Evolutionary conservation across 2,888 invertebrate species (phyloP), one percentile per base, ranked within the genome.

Genomic region (Latheticus oryzae): DNA sequence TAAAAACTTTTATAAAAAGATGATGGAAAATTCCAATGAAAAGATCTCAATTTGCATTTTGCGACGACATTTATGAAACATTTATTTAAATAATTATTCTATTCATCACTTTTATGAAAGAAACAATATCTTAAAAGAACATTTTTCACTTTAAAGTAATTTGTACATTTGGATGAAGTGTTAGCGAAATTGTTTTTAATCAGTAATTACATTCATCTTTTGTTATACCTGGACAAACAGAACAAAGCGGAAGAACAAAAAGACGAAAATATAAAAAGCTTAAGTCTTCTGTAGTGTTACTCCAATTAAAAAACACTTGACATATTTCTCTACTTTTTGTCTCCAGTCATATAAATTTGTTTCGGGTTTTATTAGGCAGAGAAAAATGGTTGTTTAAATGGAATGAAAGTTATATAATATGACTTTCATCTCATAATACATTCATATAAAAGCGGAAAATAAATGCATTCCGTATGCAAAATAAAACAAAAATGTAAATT

Each of bases 291-390:
- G 35, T 56, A 47, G 40, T 30, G 37, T 47, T 48, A 15, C 56
- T 33, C 50, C 50, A 56, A 56, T 56, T 56, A 51, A 43, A 24
- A 12, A 32, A 19, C 38, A 43, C 26, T 56, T 15, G 52, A 42
- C 52, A 52, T 42, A 52, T 37, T 37, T 26, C 38, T 19, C 5
- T 7, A 26, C 26, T 35, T 50, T 38, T 50, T 50, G 15, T 30
- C 23, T 9, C 2, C 21, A 2, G 3, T 5, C 5, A 23, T 23
- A 23, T 28, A 1, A 28, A 17, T 43, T 43, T 26, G 43, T 26
- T n/a, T 30, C 13, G 13, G 11, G 45, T 12, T 32, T 30, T 5
- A 8, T 11, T 19, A n/a, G n/a, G n/a, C n/a, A n/a, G n/a, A n/a
- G n/a, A n/a, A n/a, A n/a, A n/a, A n/a, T n/a, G n/a, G n/a, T n/a